Evolutionary conservation across 2,797 vertebrate genomes (phyloP).

Genomic region (Gymnopithys bicolor): DNA sequence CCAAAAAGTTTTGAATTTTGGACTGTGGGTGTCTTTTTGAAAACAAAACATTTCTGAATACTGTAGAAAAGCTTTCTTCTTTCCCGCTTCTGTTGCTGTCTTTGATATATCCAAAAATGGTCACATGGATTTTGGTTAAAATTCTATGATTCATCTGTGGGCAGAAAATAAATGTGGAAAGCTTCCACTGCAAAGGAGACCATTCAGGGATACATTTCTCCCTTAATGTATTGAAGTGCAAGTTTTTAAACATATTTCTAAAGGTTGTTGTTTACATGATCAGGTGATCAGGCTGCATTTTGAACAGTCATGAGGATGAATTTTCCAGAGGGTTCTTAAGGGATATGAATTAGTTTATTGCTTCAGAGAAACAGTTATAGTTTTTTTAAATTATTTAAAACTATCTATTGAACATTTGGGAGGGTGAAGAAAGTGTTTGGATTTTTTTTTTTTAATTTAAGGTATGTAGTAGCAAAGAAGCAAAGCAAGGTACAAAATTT

Average conservation of each 20-base stretch:
- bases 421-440: not conserved
- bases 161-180: constrained; percentile 8
- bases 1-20: not conserved
- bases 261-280: not conserved
- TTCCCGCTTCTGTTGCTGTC: not conserved
- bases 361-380: not conserved
- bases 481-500: not conserved
- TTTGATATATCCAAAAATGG: not conserved
- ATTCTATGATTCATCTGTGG: constrained; percentile 47
- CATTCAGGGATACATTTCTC: not conserved
- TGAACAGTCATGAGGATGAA: not conserved
- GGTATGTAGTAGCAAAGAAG: not conserved
- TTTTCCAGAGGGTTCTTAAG: constrained; percentile 1
- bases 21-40: not conserved
- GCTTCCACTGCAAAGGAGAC: not conserved
- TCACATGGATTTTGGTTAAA: constrained; percentile 39
- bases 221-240: not conserved
- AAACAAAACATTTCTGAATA: not conserved
- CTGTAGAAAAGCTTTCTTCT: not conserved
- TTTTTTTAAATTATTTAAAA: not conserved
- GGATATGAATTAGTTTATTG: not conserved
- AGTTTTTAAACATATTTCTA: not conserved
- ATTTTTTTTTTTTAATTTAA: not conserved
- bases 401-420: not conserved
- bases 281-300: not conserved